Evolutionary conservation across 2,113 vertebrate species (phyloP), one percentile per base, ranked within the genome.

Genomic region (Pogonocichla stellata): DNA sequence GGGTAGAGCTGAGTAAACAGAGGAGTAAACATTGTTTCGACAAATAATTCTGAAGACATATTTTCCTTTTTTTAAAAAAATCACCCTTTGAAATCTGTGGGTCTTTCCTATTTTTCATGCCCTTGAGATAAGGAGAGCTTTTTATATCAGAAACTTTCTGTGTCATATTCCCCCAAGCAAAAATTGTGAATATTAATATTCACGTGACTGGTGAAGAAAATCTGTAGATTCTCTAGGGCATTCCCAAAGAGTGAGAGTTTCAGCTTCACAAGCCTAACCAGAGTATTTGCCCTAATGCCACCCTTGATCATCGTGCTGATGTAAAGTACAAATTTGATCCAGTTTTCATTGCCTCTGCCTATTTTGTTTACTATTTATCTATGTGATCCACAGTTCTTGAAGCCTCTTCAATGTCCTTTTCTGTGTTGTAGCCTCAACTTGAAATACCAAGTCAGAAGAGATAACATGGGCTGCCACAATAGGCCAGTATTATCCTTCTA

Each of bases 201-300:
- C 53, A 50, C 1, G 0, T 62, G 43, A 36, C 34, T 20, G 1
- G 6, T n/a, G 47, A 92, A 82, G 51, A 87, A 92, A 81, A 79
- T 15, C 5, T 43, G 12, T 34, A 58, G 24, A 58, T 71, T 88
- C 34, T 58, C 42, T 53, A 34, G 20, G 18, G 8, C 36, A 34
- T 47, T 88, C 57, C 12, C 5, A 3, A 66, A 65, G 10, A 17
- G 8, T 34, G 16, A 57, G 43, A 83, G 8, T 22, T 80, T 88
- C 36, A 74, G 10, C 14, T 53, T 65, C 54, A 70, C 14, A 66
- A 40, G 5, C 6, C 11, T 58, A 34, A 75, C 4, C 0, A 0
- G 1, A 43, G 17, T 74, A 81, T 51, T 74, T 71, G 51, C 23
- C 24, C 34, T 20, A n/a, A 47, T 26, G 8, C 2, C n/a, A 51